Conservation (phyloP, 2,113 vertebrate species). For the Triplophysa tibetana region DNA sequence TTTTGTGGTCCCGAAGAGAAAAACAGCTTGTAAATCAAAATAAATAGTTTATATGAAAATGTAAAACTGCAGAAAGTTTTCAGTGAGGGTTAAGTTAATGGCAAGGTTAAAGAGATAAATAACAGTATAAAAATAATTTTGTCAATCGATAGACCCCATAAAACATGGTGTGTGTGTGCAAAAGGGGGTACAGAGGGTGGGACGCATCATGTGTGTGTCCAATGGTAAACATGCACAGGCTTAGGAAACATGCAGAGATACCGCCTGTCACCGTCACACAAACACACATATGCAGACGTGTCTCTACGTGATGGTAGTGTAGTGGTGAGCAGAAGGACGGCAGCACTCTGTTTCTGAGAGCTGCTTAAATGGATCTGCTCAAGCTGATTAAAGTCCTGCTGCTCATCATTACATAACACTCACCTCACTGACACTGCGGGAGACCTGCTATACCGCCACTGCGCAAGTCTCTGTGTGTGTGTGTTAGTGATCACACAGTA, state of each 20-base stretch:
- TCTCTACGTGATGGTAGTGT: constrained; percentile 24
- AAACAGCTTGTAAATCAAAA: too few species aligned
- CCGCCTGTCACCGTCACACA: constrained; percentile 38
- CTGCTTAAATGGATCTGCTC: constrained; percentile 43
- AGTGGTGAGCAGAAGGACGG: constrained; percentile 18
- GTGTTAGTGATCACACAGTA: constrained; percentile 11
- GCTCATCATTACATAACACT: constrained; percentile 51
- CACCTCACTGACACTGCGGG: constrained; percentile 40
- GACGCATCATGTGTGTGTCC: constrained; percentile 21
- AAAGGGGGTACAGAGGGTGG: constrained; percentile 33
- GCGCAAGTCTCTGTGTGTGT: neutral
- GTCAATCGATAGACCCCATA: too few species aligned
- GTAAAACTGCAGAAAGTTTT: neutral
- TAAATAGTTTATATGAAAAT: too few species aligned
- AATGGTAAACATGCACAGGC: constrained; percentile 45
- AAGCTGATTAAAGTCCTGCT: constrained; percentile 51
- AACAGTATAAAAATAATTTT: too few species aligned
- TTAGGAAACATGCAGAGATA: constrained; percentile 42
- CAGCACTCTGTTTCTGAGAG: constrained; percentile 18
- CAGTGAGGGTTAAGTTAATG: neutral
- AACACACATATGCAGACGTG: constrained; percentile 20
- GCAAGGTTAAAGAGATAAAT: too few species aligned
- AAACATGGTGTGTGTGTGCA: constrained; percentile 3
- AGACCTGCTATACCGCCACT: constrained; percentile 29
- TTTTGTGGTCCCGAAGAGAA: too few species aligned